phyloP scores from a whole-genome alignment of 1,140 invertebrate species.

The Lysiphlebus fabarum region DNA sequence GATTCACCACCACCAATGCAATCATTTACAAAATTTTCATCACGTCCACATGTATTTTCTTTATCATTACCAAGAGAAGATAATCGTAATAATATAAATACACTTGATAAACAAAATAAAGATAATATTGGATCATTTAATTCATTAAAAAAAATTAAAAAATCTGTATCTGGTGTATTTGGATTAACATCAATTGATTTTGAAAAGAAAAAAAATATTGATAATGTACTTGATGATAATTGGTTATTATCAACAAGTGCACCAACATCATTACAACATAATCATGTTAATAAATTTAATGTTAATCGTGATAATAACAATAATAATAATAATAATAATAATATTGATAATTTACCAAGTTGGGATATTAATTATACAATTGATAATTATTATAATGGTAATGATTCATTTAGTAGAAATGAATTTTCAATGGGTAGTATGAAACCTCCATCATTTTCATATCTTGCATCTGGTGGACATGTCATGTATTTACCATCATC shows the following conservation, averaged over 20 bases:
- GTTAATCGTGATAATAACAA: no score
- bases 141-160: constrained; percentile 65
- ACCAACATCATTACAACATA: constrained; percentile 71
- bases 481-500: constrained; percentile 78
- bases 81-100: constrained; percentile 56
- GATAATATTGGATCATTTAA: constrained; percentile 59
- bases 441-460: constrained; percentile 54
- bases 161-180: constrained; percentile 67
- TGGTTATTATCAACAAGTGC: constrained; percentile 76
- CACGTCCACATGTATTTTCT: constrained; percentile 68
- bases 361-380: constrained; percentile 40
- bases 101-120: constrained; percentile 51
- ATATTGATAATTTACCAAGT: constrained; percentile 21
- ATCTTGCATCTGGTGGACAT: constrained; percentile 60
- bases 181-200: constrained; percentile 41
- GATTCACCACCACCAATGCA: constrained; percentile 41
- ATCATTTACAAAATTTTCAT: constrained; percentile 60
- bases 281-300: constrained; percentile 31
- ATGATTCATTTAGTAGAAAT: constrained; percentile 33
- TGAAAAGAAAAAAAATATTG: constrained; percentile 31
- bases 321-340: constrained; percentile 18
- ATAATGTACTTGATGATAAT: constrained; percentile 58
- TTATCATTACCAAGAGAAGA: constrained; percentile 67
- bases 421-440: constrained; percentile 41
- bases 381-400: constrained; percentile 45